phyloP scores from a whole-genome alignment of 2,888 invertebrate species.

The Troides oblongomaculatus region DNA sequence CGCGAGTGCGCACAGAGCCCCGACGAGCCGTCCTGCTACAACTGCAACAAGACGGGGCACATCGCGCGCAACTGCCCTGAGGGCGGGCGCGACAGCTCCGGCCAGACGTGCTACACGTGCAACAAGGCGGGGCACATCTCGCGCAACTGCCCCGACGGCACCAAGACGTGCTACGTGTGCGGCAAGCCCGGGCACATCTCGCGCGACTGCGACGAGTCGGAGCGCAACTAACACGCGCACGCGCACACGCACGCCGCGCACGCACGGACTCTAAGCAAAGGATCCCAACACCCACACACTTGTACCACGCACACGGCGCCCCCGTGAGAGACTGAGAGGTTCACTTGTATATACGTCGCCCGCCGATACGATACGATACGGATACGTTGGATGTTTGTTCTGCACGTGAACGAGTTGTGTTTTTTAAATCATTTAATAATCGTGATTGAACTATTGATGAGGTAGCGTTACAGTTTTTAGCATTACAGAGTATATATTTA shows the following conservation, averaged over 20 bases:
- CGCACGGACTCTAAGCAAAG: constrained; percentile 76
- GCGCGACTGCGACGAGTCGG: constrained; percentile 92
- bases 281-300: constrained; percentile 66
- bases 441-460: constrained; percentile 78
- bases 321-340: constrained; percentile 53
- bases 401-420: constrained; percentile 77
- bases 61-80: constrained; percentile 93
- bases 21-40: constrained; percentile 94
- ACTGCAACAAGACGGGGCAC: constrained; percentile 96
- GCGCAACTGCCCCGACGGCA: constrained; percentile 91
- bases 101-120: constrained; percentile 95
- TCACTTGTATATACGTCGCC: constrained; percentile 70
- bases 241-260: constrained; percentile 43
- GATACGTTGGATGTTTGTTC: constrained; percentile 71
- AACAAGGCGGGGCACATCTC: constrained; percentile 96
- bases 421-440: constrained; percentile 78
- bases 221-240: constrained; percentile 79
- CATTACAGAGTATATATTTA: constrained; percentile 81
- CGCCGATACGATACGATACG: constrained; percentile 40
- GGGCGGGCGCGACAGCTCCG: constrained; percentile 83
- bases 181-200: constrained; percentile 94
- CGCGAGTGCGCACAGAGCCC: constrained; percentile 93
- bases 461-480: constrained; percentile 80
- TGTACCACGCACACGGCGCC: constrained; percentile 64
- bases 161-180: constrained; percentile 95